These are phyloP conservation scores for Coracopsis vasa DNA, from an alignment of 2,113 vertebrate genomes.

Conservation along the genomic window DNA sequence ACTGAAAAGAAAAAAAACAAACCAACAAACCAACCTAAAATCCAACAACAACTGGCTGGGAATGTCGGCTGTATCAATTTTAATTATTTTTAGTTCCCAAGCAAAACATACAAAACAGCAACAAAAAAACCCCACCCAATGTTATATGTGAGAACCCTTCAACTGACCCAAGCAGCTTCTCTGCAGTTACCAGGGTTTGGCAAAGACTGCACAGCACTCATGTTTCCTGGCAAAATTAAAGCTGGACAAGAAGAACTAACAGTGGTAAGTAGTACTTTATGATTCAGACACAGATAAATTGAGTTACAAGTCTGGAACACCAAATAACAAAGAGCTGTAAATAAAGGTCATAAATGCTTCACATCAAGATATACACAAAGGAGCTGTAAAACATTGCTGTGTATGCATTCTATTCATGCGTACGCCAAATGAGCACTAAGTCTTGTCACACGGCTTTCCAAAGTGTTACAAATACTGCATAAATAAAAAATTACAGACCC, in stretches of 20 bases:
- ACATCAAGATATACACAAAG: neutral
- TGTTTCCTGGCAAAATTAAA: neutral
- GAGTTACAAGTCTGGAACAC: neutral
- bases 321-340: slow-evolving; percentile 4
- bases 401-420: neutral
- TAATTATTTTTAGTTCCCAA: neutral
- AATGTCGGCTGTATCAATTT: neutral
- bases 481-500: neutral
- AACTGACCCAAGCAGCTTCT: neutral
- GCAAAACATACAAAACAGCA: neutral
- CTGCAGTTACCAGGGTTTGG: neutral
- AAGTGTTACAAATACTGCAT: neutral
- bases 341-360: slow-evolving; percentile 16
- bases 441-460: neutral
- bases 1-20: neutral
- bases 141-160: neutral
- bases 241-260: neutral
- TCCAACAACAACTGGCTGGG: neutral
- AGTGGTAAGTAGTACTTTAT: neutral
- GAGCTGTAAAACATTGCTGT: neutral
- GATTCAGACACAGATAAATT: neutral
- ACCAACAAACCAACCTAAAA: neutral
- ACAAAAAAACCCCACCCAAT: neutral
- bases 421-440: neutral
- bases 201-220: neutral